These are phyloP conservation scores for Myzus persicae DNA, from an alignment of 1,140 invertebrate species.

Conservation along the genomic window DNA sequence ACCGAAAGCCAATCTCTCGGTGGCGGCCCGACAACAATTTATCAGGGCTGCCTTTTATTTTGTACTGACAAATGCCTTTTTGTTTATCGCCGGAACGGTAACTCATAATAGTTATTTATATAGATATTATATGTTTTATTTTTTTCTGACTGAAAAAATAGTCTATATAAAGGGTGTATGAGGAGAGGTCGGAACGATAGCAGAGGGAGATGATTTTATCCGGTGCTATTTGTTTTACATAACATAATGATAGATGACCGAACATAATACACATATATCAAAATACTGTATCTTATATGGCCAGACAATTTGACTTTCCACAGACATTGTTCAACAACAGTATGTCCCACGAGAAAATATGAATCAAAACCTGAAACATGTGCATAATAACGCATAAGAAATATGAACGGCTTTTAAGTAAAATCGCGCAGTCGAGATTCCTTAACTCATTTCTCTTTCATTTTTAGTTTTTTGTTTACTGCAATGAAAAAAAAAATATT, in stretches of 20 bases:
- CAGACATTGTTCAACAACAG: neutral
- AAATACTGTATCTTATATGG: neutral
- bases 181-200: neutral
- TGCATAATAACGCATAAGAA: neutral
- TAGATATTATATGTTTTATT: neutral
- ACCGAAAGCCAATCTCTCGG: constrained; percentile 50
- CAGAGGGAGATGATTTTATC: constrained; percentile 39
- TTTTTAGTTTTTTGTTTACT: neutral
- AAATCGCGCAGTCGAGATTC: neutral
- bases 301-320: neutral
- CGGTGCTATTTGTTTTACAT: constrained; percentile 46
- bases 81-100: constrained; percentile 55
- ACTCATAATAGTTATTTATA: constrained; percentile 51
- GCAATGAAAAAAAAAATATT: neutral
- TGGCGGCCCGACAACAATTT: constrained; percentile 43
- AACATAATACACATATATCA: constrained; percentile 28
- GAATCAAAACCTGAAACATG: neutral
- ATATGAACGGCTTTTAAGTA: neutral
- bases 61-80: constrained; percentile 54
- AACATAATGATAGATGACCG: constrained; percentile 50
- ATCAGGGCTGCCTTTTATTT: constrained; percentile 34
- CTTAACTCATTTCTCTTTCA: neutral
- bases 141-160: neutral
- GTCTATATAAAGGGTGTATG: neutral
- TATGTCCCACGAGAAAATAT: neutral